Base-by-base conservation (phyloP, 2,888 invertebrate genomes). In the Meganola albula region DNA sequence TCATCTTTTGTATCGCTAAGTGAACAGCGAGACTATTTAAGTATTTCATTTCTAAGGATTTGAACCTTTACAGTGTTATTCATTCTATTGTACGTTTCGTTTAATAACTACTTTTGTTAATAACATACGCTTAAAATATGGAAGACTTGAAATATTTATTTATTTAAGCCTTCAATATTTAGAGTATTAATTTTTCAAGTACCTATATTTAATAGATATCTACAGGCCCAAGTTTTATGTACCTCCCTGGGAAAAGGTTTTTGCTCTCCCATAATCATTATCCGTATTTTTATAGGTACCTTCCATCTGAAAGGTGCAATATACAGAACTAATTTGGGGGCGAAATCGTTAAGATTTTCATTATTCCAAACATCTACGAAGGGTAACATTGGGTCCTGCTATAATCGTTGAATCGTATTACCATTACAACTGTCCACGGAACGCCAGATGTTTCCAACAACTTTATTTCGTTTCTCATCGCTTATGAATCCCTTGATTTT, bases 371-470 rank as follows among this genome's bases (percentile, higher is more conserved):
- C 72, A 72, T 66, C 60, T 59, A 63, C 63, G 55, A 40, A 53
- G 50, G 55, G 56, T 53, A 63, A 57, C 66, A 71, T 63, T 64
- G 68, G 63, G 59, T 51, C 53, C 58, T 53, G 70, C 78, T 61
- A 78, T 83, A 82, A 82, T 75, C 79, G 77, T 80, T 74, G 79
- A 82, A 82, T 82, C 68, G 78, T 77, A 80, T 80, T 80, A 80
- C 78, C 80, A 74, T 80, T 79, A 80, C 79, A 72, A 80, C 73
- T 77, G 80, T 75, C 79, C 79, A 67, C 72, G 73, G 57, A 59
- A 56, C 70, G 71, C 65, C 83, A 79, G 78, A 72, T 82, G 82
- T 60, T 70, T 65, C 67, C 58, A 80, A 82, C 78, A 80, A 82
- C 80, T 80, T 80, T 76, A 80, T 80, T 74, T 69, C 67, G 63